phyloP scores from a whole-genome alignment of 2,797 vertebrate genomes.

The Anguilla obscura region DNA sequence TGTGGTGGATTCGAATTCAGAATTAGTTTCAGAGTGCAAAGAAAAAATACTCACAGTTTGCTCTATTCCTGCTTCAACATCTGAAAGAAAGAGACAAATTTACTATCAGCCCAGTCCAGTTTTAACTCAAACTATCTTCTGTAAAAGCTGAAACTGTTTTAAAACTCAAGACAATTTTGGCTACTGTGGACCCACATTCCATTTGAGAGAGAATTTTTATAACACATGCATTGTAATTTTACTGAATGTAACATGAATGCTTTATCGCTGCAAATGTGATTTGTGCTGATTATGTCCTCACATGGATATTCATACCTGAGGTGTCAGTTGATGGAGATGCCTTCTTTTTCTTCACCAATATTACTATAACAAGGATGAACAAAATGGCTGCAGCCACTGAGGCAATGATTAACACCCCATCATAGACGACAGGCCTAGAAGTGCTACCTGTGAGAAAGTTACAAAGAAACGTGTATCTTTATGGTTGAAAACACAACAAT shows the following conservation, averaged over 20 bases:
- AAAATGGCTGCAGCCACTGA: background rate
- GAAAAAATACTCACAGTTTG: slow-evolving; percentile 21
- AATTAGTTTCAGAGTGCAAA: background rate
- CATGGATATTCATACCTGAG: background rate
- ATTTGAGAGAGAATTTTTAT: background rate
- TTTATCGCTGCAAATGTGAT: background rate
- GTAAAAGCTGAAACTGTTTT: background rate
- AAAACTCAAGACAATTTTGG: background rate
- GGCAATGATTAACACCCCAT: background rate
- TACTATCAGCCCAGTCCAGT: background rate
- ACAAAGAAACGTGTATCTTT: background rate
- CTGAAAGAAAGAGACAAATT: slow-evolving; percentile 10
- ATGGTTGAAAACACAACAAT: background rate
- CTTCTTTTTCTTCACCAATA: background rate
- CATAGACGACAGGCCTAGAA: background rate
- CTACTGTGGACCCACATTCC: background rate
- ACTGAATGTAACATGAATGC: background rate
- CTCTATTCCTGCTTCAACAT: background rate
- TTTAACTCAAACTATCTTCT: background rate
- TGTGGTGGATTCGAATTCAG: background rate
- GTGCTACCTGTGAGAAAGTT: background rate
- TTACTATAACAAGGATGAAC: background rate
- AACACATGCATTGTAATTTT: background rate
- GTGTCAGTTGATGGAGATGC: background rate
- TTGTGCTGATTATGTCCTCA: background rate